phyloP scores from a whole-genome alignment of 2,888 invertebrate species.

The Nesidiocoris tenuis region DNA sequence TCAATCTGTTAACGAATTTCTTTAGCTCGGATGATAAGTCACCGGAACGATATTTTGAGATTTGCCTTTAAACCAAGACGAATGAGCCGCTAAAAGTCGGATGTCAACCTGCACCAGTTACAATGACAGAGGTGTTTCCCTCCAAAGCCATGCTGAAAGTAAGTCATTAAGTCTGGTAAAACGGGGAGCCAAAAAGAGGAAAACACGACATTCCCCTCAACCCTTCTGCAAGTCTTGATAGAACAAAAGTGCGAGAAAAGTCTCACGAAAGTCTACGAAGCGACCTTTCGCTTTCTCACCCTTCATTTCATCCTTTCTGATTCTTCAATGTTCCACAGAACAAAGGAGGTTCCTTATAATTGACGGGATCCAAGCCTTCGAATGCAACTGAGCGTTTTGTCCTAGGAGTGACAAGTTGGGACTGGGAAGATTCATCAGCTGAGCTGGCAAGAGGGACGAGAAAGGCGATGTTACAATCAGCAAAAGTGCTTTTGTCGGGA shows the following conservation, averaged over 20 bases:
- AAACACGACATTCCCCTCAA: too few species aligned
- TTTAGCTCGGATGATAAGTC: too few species aligned
- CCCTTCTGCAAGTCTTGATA: too few species aligned
- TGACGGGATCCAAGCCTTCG: neutral
- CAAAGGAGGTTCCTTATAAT: neutral
- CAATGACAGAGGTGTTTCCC: too few species aligned
- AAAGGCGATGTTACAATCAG: constrained; percentile 26
- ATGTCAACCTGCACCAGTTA: too few species aligned
- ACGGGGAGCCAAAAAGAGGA: neutral
- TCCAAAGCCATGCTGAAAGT: neutral
- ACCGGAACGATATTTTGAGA: too few species aligned
- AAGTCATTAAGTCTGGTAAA: constrained; percentile 3
- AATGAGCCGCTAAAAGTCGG: neutral
- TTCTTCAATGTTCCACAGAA: neutral
- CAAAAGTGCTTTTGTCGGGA: constrained; percentile 14
- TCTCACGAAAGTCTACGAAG: too few species aligned
- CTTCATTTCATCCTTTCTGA: neutral
- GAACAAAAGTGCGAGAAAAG: too few species aligned
- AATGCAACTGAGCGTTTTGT: neutral
- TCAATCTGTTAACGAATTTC: too few species aligned
- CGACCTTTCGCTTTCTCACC: neutral
- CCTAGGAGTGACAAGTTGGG: neutral
- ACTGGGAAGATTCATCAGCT: neutral
- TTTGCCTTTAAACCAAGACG: too few species aligned
- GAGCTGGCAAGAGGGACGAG: neutral